Evolutionary conservation across 2,888 invertebrate genomes (phyloP), one percentile per base, ranked within the genome.

Genomic region (Alitta virens): DNA sequence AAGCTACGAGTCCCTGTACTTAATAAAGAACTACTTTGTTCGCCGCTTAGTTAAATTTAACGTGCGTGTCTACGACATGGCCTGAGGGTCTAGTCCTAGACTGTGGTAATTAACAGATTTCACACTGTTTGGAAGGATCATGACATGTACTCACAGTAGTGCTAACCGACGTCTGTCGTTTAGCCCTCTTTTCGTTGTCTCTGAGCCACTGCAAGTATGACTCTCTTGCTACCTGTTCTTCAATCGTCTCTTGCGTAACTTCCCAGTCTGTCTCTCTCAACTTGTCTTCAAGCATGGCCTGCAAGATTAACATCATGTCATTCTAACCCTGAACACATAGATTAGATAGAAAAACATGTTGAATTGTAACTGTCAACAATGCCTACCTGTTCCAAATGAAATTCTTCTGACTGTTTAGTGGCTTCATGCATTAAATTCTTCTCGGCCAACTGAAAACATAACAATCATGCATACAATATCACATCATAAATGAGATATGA

Each of bases 281-380:
- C 79, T 94, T 94, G 79, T 94, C 93, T 81, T 93, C 90, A 72
- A 94, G 85, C 92, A 94, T 94, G 1, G 91, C 89, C 88, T 91
- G 64, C 2, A 57, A 63, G 25, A n/a, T n/a, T n/a, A 24, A 25
- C 54, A 46, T 33, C n/a, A n/a, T n/a, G n/a, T n/a, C n/a, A n/a
- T n/a, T n/a, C n/a, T n/a, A n/a, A n/a, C n/a, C n/a, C n/a, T n/a
- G n/a, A n/a, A n/a, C n/a, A n/a, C n/a, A n/a, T n/a, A n/a, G n/a
- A n/a, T n/a, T n/a, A n/a, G n/a, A n/a, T n/a, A n/a, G n/a, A n/a
- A n/a, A n/a, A n/a, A n/a, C n/a, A n/a, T n/a, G n/a, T n/a, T n/a
- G 33, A 33, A 33, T 7, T 33, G 33, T 33, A 33, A 33, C 12
- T 33, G 33, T 33, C 33, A 33, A 33, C 7, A 7, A 33, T 12